A percentile compares a stretch with the other conserved stretches of the same genome.
Conservation (phyloP, 35 echinoderm and acorn worm species). For the Amphiura filiformis region DNA sequence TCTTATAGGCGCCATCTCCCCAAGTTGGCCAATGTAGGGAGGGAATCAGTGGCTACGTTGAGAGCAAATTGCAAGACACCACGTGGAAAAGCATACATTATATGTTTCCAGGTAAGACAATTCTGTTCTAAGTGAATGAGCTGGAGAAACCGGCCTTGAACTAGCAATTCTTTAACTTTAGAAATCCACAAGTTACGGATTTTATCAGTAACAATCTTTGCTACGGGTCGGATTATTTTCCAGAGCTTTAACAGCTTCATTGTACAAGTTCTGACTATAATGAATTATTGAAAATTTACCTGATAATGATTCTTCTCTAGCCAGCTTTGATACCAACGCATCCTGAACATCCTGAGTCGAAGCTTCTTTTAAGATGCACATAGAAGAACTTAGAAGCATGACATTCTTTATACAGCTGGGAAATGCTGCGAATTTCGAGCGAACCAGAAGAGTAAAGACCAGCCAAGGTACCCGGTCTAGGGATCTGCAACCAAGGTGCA, state of each 20-base stretch:
- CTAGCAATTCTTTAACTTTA: too few relatives aligned
- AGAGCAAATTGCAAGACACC: too few relatives aligned
- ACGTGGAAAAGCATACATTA: too few relatives aligned
- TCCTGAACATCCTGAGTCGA: not conserved
- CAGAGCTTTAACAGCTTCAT: not conserved
- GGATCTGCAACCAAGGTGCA: not conserved
- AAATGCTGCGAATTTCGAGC: not conserved
- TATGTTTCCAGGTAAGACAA: too few relatives aligned
- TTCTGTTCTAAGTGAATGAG: too few relatives aligned
- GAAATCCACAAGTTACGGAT: too few relatives aligned
- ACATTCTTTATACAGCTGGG: not conserved
- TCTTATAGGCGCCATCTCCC: too few relatives aligned
- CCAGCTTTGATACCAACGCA: not conserved
- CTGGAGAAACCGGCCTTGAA: too few relatives aligned
- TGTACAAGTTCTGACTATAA: not conserved
- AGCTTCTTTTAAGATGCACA: not conserved
- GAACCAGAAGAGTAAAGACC: not conserved
- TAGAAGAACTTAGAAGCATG: not conserved
- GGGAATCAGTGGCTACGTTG: too few relatives aligned
- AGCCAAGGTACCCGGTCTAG: not conserved
- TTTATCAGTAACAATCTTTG: too few relatives aligned
- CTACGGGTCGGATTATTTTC: not conserved
- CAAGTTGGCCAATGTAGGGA: too few relatives aligned
- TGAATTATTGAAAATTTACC: not conserved
- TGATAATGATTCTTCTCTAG: not conserved